Base-by-base conservation (phyloP, 35 echinoderm and acorn worm genomes). In the Diadema setosum region DNA sequence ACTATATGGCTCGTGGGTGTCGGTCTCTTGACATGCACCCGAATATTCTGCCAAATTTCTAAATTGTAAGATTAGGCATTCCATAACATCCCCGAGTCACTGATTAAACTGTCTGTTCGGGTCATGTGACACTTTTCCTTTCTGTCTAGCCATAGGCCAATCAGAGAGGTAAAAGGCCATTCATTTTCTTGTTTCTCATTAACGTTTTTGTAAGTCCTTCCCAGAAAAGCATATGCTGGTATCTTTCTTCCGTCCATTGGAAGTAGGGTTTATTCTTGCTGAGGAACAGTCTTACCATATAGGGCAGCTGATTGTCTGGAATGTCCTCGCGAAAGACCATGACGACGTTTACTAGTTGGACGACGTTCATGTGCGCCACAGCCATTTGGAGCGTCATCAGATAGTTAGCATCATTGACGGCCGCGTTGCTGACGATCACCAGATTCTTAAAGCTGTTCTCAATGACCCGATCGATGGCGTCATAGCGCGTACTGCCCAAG, bases 251-350 rank as follows among this genome's bases (percentile, higher is more conserved):
- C 24, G 35, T 35, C 73, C 73, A 78, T 21, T 21, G 40, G 3
- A 78, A 78, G 9, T 78, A 44, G 2, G 73, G 73, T 78, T 44
- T 78, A 44, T 78, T 78, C 73, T 44, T 78, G n/a, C 73, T 78
- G 0, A 78, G 73, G 73, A 78, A 78, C 21, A 78, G 40, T n/a
- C 73, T 26, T 7, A 78, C 73, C n/a, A 78, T 7, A 44, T 78
- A 78, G 24, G 73, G 73, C n/a, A 78, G 37, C 29, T 41, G 15
- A 6, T 4, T 36, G 44, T 78, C 73, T 41, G 73, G 73, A 43
- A 78, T 78, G 40, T 78, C 73, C 25, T 41, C 73, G 35, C 25
- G 29, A 36, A 78, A 78, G 39, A 78, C n/a, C n/a, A 78, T 12
- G 37, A 78, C 44, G 17, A 44, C 20, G 15, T 78, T 78, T 41